Percentiles rank a stretch among this genome's conserved stretches.
Conservation (phyloP, 1,140 invertebrate species). For the Dufourea novaeangliae region DNA sequence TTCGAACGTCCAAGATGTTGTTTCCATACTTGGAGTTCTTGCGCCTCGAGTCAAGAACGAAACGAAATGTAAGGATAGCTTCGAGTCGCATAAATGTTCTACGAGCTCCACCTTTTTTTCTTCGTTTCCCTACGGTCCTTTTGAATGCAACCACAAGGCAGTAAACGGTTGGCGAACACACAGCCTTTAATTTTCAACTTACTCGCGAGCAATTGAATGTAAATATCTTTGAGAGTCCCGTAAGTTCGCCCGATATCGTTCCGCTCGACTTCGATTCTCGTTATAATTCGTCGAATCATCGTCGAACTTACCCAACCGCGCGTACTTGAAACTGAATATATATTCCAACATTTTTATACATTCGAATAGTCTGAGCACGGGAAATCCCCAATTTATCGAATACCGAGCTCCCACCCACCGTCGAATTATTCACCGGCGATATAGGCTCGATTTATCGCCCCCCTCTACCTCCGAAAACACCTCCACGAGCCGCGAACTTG, state of each 20-base stretch:
- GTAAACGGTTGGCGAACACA: not conserved
- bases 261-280: no score
- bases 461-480: constrained; percentile 18
- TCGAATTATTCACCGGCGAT: constrained; percentile 41
- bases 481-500: constrained; percentile 31
- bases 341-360: constrained; percentile 3
- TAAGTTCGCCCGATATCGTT: not conserved
- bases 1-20: constrained; percentile 7
- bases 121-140: not conserved
- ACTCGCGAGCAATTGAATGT: not conserved
- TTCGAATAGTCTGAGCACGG: not conserved
- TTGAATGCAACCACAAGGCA: not conserved
- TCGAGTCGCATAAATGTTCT: not conserved
- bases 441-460: constrained; percentile 38
- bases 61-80: not conserved
- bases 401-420: not conserved
- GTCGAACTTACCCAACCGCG: not conserved
- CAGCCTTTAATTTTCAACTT: not conserved
- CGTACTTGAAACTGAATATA: not conserved
- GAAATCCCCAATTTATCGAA: constrained; percentile 34
- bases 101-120: not conserved
- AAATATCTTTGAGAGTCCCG: not conserved
- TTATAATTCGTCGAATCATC: not conserved
- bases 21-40: not conserved
- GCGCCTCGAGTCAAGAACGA: not conserved